These are phyloP conservation scores for Empis stercorea DNA, from an alignment of 2,888 invertebrate species.

Conservation along the genomic window DNA sequence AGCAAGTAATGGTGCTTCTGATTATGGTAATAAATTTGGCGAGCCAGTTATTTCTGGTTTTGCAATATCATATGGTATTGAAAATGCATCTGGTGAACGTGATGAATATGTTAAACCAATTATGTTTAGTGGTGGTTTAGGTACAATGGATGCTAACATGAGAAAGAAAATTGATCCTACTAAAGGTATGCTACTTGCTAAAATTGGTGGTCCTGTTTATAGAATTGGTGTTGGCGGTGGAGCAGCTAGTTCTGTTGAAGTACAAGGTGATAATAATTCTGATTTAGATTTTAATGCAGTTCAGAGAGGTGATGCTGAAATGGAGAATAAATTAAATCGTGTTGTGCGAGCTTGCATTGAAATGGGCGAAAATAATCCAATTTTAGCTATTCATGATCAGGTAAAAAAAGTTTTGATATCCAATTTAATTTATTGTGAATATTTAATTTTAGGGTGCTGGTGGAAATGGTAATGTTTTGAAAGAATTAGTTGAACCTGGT, in stretches of 20 bases:
- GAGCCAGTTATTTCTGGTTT: conserved; percentile 91
- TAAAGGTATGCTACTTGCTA: conserved; percentile 78
- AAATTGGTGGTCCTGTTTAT: conserved; percentile 95
- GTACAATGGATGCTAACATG: conserved; percentile 74
- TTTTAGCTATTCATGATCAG: conserved; percentile 92
- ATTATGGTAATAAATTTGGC: conserved; percentile 98
- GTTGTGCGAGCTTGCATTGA: conserved; percentile 88
- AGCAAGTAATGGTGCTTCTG: conserved; percentile 95
- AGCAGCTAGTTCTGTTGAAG: conserved; percentile 91
- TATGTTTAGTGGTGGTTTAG: conserved; percentile 96
- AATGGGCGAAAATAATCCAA: conserved; percentile 68
- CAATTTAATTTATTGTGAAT: not conserved
- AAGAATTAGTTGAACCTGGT: conserved; percentile 85
- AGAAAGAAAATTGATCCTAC: conserved; percentile 62
- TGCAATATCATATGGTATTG: conserved; percentile 77
- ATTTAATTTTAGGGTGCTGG: conserved; percentile 63
- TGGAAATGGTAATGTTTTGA: conserved; percentile 95
- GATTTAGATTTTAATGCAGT: conserved; percentile 94
- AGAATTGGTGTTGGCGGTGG: conserved; percentile 97
- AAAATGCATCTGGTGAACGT: conserved; percentile 49
- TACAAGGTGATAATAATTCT: conserved; percentile 76
- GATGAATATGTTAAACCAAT: conserved; percentile 96
- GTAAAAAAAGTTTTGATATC: conserved; percentile 9
- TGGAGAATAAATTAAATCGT: conserved; percentile 95
- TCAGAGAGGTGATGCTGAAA: conserved; percentile 87